Conservation (phyloP, 2,797 vertebrate species). For the Clarias fuscus region DNA sequence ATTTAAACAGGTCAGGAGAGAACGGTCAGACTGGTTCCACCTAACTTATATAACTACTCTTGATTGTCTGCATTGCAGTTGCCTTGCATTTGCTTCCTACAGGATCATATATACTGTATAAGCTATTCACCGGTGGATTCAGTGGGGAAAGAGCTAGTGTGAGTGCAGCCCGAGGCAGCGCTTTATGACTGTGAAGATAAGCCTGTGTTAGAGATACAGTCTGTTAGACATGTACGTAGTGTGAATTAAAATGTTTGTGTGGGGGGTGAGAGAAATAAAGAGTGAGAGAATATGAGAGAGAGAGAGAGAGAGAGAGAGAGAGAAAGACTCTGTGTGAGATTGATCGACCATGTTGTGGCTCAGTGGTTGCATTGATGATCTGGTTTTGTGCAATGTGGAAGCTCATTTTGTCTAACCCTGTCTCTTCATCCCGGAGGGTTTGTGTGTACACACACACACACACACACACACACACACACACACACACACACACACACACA, state of each 20-base stretch:
- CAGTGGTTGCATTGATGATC: slow-evolving; percentile 7
- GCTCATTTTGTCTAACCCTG: background rate
- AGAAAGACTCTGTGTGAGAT: background rate
- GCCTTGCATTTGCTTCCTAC: background rate
- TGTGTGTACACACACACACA: too few relatives aligned
- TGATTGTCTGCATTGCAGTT: background rate
- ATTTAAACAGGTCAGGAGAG: too few relatives aligned
- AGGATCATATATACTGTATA: too few relatives aligned
- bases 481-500: background rate
- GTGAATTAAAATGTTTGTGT: slow-evolving; percentile 17
- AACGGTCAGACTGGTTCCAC: too few relatives aligned
- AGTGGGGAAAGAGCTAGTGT: background rate
- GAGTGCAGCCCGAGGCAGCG: slow-evolving; percentile 10
- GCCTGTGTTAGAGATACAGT: background rate
- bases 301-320: slow-evolving; percentile 2
- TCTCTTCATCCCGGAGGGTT: background rate
- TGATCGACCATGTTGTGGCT: slow-evolving; percentile 10
- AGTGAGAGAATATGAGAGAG: background rate
- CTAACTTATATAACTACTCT: too few relatives aligned
- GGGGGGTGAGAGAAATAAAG: background rate
- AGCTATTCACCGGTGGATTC: background rate
- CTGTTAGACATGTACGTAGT: background rate
- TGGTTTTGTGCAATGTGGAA: slow-evolving; percentile 16
- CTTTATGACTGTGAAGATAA: background rate
- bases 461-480: background rate